phyloP scores from a whole-genome alignment of 2,113 vertebrate species.

The Embiotoca jacksoni region DNA sequence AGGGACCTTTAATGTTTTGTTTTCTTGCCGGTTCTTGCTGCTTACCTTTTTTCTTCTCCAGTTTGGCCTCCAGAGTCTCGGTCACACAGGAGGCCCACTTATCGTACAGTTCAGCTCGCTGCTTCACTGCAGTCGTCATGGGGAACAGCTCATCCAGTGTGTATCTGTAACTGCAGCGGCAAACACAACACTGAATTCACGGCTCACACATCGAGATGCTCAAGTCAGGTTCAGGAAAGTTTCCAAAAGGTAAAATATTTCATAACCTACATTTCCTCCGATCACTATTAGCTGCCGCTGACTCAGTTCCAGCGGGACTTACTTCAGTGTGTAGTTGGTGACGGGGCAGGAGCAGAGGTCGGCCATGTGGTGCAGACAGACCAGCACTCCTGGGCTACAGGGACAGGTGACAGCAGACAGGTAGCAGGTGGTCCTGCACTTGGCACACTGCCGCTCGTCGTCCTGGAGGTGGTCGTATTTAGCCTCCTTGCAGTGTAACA shows the following conservation, averaged over 20 bases:
- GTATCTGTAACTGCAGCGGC: conserved; percentile 88
- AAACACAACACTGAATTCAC: background rate
- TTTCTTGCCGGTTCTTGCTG: background rate
- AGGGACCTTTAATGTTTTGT: background rate
- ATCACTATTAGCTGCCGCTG: too few relatives aligned
- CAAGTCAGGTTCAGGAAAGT: conserved; percentile 3
- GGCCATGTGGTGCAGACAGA: conserved; percentile 90
- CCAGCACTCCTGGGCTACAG: conserved; percentile 89
- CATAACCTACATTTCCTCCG: too few relatives aligned
- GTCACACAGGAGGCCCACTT: conserved; percentile 90
- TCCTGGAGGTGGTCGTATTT: conserved; percentile 94
- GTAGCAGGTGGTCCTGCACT: conserved; percentile 97
- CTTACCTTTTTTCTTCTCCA: conserved; percentile 92
- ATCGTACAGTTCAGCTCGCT: conserved; percentile 91
- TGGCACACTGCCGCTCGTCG: conserved; percentile 95
- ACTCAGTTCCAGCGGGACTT: conserved; percentile 62
- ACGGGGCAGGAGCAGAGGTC: conserved; percentile 91
- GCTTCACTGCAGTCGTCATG: conserved; percentile 91
- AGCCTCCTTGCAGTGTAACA: conserved; percentile 85
- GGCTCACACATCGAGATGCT: background rate
- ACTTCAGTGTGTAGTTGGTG: conserved; percentile 92
- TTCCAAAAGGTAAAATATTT: too few relatives aligned
- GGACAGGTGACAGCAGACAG: conserved; percentile 94
- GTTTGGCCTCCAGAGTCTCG: conserved; percentile 92
- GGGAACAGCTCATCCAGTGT: conserved; percentile 94